These are phyloP conservation scores for Drosophila bunnanda DNA, from an alignment of 2,888 invertebrate genomes.

Conservation along the genomic window DNA sequence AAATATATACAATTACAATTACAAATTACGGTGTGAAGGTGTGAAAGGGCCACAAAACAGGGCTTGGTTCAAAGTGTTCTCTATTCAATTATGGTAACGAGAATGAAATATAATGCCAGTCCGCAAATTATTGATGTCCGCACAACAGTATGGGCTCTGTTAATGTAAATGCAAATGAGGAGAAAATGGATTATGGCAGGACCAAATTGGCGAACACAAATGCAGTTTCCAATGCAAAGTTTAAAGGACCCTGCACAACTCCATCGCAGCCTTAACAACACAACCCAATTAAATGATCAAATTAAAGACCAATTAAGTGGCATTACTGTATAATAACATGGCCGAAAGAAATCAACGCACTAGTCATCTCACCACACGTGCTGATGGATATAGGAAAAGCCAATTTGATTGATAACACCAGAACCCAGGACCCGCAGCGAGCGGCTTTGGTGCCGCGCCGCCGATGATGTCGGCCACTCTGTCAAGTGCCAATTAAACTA, in stretches of 20 bases:
- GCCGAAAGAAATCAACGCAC: slow-evolving; percentile 16
- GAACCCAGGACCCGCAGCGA: slow-evolving; percentile 31
- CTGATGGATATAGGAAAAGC: slow-evolving; percentile 48
- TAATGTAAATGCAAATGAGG: slow-evolving; percentile 10
- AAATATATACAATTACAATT: too few species aligned
- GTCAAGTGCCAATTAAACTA: slow-evolving; percentile 79
- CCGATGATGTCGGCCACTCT: slow-evolving; percentile 56
- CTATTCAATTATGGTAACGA: slow-evolving; percentile 9
- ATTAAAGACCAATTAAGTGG: slow-evolving; percentile 29
- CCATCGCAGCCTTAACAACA: not conserved
- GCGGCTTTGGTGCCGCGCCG: slow-evolving; percentile 19
- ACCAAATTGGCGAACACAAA: not conserved
- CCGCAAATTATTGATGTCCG: slow-evolving; percentile 1
- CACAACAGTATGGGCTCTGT: not conserved
- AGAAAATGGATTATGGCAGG: not conserved
- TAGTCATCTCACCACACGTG: slow-evolving; percentile 29
- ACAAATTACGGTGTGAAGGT: too few species aligned
- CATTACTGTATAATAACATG: slow-evolving; percentile 22
- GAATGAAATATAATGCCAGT: slow-evolving; percentile 5
- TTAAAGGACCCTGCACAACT: not conserved
- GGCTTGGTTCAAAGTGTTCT: not conserved
- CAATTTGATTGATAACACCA: slow-evolving; percentile 75
- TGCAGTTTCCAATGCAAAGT: not conserved
- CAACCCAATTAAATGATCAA: slow-evolving; percentile 17
- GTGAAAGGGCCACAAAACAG: not conserved